Evolutionary conservation across 2,888 invertebrate genomes (phyloP).

Genomic region (Pecten maximus): DNA sequence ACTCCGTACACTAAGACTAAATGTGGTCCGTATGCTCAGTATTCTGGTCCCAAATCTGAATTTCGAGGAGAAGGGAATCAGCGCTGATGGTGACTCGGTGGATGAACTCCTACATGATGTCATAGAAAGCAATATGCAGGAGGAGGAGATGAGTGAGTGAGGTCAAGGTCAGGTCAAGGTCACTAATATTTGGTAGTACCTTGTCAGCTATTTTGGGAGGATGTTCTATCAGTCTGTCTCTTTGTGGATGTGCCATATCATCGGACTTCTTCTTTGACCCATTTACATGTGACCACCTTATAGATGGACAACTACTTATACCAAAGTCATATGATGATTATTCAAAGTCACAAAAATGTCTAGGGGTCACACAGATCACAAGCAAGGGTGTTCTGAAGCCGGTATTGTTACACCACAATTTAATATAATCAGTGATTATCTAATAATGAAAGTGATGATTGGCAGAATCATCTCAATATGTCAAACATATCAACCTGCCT

Average conservation of each 20-base stretch:
- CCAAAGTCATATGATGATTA: conserved; percentile 18
- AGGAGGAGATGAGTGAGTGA: conserved; percentile 71
- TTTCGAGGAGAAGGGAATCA: conserved; percentile 80
- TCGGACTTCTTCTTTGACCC: neutral
- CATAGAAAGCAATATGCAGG: conserved; percentile 80
- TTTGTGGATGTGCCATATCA: neutral
- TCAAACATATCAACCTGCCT: conserved; percentile 24
- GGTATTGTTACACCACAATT: neutral
- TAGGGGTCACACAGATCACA: neutral
- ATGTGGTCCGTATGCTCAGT: conserved; percentile 81
- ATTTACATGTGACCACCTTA: neutral
- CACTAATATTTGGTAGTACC: neutral
- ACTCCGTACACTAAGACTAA: conserved; percentile 77
- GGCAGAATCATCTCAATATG: conserved; percentile 8
- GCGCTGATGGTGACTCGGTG: conserved; percentile 80
- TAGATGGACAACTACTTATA: neutral
- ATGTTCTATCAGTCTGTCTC: conserved; percentile 16
- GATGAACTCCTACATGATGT: conserved; percentile 81
- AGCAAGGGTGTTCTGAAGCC: conserved; percentile 13
- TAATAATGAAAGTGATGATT: neutral
- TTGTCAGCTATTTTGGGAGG: conserved; percentile 26
- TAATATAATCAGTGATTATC: neutral
- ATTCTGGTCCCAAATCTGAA: conserved; percentile 81
- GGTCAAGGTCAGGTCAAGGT: conserved; percentile 36
- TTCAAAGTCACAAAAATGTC: conserved; percentile 7